Base-by-base conservation (phyloP, 2,888 invertebrate species). In the Apotomis betuletana region DNA sequence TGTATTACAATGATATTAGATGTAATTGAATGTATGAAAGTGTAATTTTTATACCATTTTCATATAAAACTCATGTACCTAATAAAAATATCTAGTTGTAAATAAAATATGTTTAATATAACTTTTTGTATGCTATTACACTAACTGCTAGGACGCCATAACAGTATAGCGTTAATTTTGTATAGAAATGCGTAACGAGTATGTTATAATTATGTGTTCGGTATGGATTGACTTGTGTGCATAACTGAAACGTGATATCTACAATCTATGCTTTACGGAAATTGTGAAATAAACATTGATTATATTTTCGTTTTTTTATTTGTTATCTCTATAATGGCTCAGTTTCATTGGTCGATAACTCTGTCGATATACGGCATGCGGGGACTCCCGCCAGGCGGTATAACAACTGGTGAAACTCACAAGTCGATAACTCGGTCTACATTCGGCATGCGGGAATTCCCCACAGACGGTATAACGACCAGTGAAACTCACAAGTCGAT, bases 41-140 rank as follows among this genome's bases (percentile, higher is more conserved):
- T 91, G 92, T 92, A 92, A 92, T 92, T 92, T 93, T 93, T 92
- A 91, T 93, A 93, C 93, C 87, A 89, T 91, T 92, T 93, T 92
- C 92, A 90, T 92, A 93, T 90, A 90, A 86, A 91, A 90, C 90
- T 92, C 90, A 85, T 92, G 91, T 93, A 92, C 90, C 92, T 92
- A 90, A 89, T 89, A 88, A 87, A 87, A 86, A 82, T 88, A 86
- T 85, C 86, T 90, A 91, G 86, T 84, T 93, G 92, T 92, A 92
- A 92, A 92, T 87, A 86, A 82, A 78, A 84, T 90, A 90, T 88
- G 87, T 89, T 89, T 90, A 91, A 89, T 90, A 88, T 90, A 89
- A 89, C 87, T 91, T 86, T 91, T 91, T 91, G 87, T 91, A 91
- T 89, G 90, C 90, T 86, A 90, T 83, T 87, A 87, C 85, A 91